Evolutionary conservation across 2,113 vertebrate genomes (phyloP).

Genomic region (Fukomys damarensis): DNA sequence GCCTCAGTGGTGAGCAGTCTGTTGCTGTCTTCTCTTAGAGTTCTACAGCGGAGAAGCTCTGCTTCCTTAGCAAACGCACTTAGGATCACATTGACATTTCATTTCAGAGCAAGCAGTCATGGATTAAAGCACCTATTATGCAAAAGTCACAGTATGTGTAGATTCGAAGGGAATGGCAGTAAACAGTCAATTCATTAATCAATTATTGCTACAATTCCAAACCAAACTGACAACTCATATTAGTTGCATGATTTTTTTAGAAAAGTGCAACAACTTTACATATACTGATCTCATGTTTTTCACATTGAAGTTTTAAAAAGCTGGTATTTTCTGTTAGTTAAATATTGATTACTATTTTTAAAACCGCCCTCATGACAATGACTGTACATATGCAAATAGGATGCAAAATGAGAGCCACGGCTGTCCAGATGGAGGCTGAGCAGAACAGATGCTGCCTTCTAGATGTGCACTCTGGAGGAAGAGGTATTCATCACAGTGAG

Average conservation of each 20-base stretch:
- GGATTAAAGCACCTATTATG: slow-evolving; percentile 45
- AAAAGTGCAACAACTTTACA: background rate
- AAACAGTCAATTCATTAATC: slow-evolving; percentile 31
- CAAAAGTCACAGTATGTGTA: background rate
- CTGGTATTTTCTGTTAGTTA: slow-evolving; percentile 79
- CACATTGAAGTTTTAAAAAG: slow-evolving; percentile 61
- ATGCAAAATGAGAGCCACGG: slow-evolving; percentile 8
- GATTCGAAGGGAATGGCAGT: background rate
- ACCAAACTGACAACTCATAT: slow-evolving; percentile 72
- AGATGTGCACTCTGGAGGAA: background rate
- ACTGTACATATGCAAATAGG: slow-evolving; percentile 21
- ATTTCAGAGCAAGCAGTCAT: slow-evolving; percentile 47
- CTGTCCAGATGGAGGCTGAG: slow-evolving; percentile 44
- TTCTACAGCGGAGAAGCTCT: background rate
- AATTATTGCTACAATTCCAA: slow-evolving; percentile 60
- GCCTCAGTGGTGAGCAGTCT: background rate
- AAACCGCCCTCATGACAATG: slow-evolving; percentile 59
- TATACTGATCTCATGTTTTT: background rate
- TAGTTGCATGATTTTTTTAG: slow-evolving; percentile 51
- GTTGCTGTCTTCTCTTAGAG: background rate
- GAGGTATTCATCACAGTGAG: slow-evolving; percentile 52
- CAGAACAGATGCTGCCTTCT: background rate
- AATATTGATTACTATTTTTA: slow-evolving; percentile 63
- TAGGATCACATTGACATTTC: slow-evolving; percentile 44
- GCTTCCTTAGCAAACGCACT: slow-evolving; percentile 19